These are phyloP conservation scores for Drosophila sproati DNA, from an alignment of 1,140 invertebrate species.

Conservation along the genomic window DNA sequence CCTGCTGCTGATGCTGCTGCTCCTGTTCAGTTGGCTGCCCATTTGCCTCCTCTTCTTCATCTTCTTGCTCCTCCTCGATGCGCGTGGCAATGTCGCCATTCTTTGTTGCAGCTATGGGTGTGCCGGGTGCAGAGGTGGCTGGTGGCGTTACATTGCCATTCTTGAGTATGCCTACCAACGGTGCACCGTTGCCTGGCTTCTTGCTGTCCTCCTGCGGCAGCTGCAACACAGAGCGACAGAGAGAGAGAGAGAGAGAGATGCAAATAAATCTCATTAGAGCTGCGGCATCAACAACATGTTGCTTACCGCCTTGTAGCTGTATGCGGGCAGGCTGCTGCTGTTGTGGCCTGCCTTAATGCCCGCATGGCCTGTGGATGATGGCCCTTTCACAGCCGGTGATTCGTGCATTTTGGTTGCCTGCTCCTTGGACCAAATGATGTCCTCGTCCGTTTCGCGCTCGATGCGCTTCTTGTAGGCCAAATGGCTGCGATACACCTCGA, in stretches of 20 bases:
- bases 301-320: slow-evolving; percentile 84
- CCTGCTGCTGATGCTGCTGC: slow-evolving; percentile 1
- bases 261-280: slow-evolving; percentile 17
- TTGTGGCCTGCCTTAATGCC: slow-evolving; percentile 21
- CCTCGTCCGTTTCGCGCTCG: slow-evolving; percentile 89
- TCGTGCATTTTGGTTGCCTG: slow-evolving; percentile 88
- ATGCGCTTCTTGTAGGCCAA: slow-evolving; percentile 88
- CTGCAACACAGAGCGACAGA: slow-evolving; percentile 48
- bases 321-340: slow-evolving; percentile 43
- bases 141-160: slow-evolving; percentile 68
- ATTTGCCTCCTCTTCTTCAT: slow-evolving; percentile 48
- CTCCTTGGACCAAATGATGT: slow-evolving; percentile 88
- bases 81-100: slow-evolving; percentile 72
- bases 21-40: not conserved
- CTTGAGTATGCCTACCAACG: slow-evolving; percentile 81
- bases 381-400: slow-evolving; percentile 84
- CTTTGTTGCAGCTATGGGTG: slow-evolving; percentile 58
- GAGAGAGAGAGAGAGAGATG: not conserved
- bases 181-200: slow-evolving; percentile 73
- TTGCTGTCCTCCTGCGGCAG: slow-evolving; percentile 80
- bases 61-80: slow-evolving; percentile 72
- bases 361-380: slow-evolving; percentile 1
- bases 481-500: slow-evolving; percentile 88
- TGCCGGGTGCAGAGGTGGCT: slow-evolving; percentile 40
- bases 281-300: slow-evolving; percentile 8